Conservation (phyloP, 2,797 vertebrate genomes). For the Tinamus major region DNA sequence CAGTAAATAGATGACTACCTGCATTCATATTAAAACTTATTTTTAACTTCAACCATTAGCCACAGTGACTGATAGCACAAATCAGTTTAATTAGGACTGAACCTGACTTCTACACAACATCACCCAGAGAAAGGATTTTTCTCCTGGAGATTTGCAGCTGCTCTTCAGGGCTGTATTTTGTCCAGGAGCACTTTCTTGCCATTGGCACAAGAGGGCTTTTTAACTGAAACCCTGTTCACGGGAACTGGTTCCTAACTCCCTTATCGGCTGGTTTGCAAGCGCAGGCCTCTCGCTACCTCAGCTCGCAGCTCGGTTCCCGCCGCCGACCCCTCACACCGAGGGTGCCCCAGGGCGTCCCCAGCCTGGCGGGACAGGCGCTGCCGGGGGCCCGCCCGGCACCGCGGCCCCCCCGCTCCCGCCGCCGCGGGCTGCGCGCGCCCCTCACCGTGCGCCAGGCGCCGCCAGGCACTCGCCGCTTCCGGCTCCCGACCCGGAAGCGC, state of each 20-base stretch:
- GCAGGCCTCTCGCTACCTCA: background rate
- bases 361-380: no score
- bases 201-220: background rate
- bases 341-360: no score
- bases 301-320: background rate
- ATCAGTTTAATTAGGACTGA: background rate
- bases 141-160: background rate
- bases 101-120: background rate
- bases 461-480: conserved; percentile 11
- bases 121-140: background rate
- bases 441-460: background rate
- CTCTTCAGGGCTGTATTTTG: background rate
- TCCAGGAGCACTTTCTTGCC: background rate
- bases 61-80: background rate
- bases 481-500: background rate
- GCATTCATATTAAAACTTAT: background rate
- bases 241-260: background rate
- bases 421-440: background rate
- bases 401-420: background rate
- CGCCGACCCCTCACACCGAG: background rate
- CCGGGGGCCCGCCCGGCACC: background rate
- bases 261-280: accelerated
- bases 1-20: background rate
- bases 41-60: background rate
- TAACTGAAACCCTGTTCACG: background rate